These are phyloP conservation scores for Flexamia atlantica DNA, from an alignment of 2,888 invertebrate genomes.

Conservation along the genomic window DNA sequence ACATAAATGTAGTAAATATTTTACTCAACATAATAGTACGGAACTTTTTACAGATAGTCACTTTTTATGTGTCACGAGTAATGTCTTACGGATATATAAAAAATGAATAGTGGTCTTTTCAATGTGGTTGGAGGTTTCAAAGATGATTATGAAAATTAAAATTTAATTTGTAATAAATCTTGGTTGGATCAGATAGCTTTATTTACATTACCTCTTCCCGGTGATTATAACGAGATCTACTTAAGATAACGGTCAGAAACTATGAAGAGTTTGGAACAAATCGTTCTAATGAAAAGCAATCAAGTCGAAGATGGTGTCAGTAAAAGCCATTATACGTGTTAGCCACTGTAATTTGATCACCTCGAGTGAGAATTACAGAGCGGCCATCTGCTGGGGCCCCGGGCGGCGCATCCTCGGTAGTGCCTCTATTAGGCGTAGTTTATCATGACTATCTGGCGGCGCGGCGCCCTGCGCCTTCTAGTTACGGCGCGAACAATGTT, in stretches of 20 bases:
- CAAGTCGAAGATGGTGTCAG: not conserved
- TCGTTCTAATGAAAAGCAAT: conserved; percentile 30
- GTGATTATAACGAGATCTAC: not conserved
- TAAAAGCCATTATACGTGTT: conserved; percentile 21
- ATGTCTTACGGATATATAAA: no score
- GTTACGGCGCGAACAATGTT: conserved; percentile 14
- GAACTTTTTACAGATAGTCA: no score
- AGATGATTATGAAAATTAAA: no score
- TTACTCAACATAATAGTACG: no score
- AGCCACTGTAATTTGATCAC: conserved; percentile 40
- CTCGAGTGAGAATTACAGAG: conserved; percentile 4
- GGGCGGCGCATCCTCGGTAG: conserved; percentile 13
- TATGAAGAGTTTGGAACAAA: not conserved
- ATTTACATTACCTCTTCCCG: no score
- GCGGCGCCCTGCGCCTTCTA: not conserved
- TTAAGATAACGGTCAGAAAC: not conserved
- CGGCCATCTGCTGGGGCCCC: not conserved
- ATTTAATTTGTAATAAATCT: no score
- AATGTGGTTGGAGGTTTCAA: no score
- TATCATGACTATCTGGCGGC: not conserved
- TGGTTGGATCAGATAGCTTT: no score
- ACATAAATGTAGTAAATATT: no score
- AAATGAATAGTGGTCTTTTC: no score
- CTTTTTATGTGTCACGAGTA: no score
- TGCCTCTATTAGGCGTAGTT: conserved; percentile 27